phyloP scores from a whole-genome alignment of 2,888 invertebrate genomes.

The Drosophila sordidapex region DNA sequence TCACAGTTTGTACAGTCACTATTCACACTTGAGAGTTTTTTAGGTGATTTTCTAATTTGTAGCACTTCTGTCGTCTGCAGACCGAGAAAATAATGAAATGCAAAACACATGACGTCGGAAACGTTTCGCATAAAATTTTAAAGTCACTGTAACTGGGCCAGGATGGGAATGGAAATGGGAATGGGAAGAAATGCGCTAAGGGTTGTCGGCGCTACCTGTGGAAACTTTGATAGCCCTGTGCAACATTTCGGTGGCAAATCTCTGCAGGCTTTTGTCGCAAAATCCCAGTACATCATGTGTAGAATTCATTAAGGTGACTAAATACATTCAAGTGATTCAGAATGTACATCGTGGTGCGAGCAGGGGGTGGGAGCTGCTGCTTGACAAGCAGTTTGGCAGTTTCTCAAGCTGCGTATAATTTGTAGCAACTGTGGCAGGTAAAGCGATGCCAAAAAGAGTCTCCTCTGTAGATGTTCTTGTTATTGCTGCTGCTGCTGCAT shows the following conservation, averaged over 20 bases:
- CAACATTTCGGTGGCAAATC: constrained; percentile 67
- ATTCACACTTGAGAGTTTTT: constrained; percentile 30
- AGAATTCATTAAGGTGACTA: constrained; percentile 81
- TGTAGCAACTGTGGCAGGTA: constrained; percentile 78
- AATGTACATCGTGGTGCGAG: not conserved
- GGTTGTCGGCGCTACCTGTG: constrained; percentile 47
- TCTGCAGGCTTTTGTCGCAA: constrained; percentile 77
- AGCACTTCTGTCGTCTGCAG: constrained; percentile 27
- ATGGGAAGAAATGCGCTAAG: constrained; percentile 13
- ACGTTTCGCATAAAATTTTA: constrained; percentile 72
- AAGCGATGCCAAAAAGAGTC: constrained; percentile 66
- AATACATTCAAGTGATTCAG: constrained; percentile 67
- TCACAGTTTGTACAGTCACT: constrained; percentile 17
- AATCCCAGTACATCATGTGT: constrained; percentile 78
- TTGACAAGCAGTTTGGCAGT: constrained; percentile 61
- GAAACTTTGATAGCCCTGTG: constrained; percentile 64
- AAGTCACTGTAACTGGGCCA: constrained; percentile 60
- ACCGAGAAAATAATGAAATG: constrained; percentile 34
- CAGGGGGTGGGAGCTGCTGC: not conserved
- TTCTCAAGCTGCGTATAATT: constrained; percentile 78
- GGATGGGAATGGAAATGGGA: constrained; percentile 15
- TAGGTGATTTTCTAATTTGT: constrained; percentile 17
- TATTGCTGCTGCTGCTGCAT: constrained; percentile 50
- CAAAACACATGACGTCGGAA: constrained; percentile 59
- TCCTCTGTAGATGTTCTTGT: not conserved